phyloP scores from a whole-genome alignment of 2,888 invertebrate species.

The Physocephala rufipes region DNA sequence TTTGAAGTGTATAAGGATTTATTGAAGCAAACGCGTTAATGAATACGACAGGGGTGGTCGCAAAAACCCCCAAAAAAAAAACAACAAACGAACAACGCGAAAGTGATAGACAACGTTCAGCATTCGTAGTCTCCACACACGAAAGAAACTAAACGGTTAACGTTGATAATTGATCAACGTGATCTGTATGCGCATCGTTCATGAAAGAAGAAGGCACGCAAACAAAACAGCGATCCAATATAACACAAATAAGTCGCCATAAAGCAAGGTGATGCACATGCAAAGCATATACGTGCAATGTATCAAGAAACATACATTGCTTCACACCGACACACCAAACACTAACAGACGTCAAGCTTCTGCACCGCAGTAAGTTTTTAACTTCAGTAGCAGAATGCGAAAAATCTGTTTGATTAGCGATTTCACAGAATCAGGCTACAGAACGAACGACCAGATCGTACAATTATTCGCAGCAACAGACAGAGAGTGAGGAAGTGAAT shows the following conservation, averaged over 20 bases:
- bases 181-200: conserved; percentile 7
- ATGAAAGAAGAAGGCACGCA: not conserved
- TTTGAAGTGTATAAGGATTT: conserved; percentile 45
- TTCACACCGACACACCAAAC: too few relatives aligned
- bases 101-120: not conserved
- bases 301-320: too few relatives aligned
- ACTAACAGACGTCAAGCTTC: too few relatives aligned
- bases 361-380: conserved; percentile 34
- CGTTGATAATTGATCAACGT: not conserved
- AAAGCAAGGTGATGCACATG: conserved; percentile 34
- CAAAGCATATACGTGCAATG: conserved; percentile 36
- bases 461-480: conserved; percentile 11
- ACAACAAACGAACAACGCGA: conserved; percentile 39
- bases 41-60: conserved; percentile 53
- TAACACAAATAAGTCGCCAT: conserved; percentile 29
- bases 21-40: conserved; percentile 60
- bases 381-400: conserved; percentile 46
- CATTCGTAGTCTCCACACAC: not conserved
- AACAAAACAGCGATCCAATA: conserved; percentile 34
- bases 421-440: conserved; percentile 55
- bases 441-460: conserved; percentile 32
- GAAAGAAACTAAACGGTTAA: not conserved
- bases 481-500: conserved; percentile 10
- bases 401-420: conserved; percentile 63
- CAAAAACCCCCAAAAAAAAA: not conserved